phyloP scores from a whole-genome alignment of 2,888 invertebrate species.

The Volucella inanis region DNA sequence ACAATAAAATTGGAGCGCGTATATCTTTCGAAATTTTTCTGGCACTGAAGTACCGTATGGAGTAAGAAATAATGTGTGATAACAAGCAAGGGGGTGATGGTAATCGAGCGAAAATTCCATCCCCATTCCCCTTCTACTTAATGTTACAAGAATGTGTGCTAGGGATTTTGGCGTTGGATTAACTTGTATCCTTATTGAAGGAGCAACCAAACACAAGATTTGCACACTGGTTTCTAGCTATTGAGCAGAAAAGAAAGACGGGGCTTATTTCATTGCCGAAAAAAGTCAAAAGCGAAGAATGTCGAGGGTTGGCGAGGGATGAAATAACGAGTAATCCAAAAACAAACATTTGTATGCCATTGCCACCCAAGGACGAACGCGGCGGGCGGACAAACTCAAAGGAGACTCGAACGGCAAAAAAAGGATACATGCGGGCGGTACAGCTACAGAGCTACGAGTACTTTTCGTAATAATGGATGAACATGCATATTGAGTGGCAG shows the following conservation, averaged over 20 bases:
- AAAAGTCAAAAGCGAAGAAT: conserved; percentile 13
- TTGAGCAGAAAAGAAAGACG: too few species aligned
- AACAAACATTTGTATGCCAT: conserved; percentile 70
- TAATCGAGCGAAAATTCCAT: conserved; percentile 66
- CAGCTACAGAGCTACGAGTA: conserved; percentile 4
- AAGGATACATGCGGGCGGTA: conserved; percentile 51
- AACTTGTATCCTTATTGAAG: conserved; percentile 70
- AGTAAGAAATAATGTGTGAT: conserved; percentile 68
- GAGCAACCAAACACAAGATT: conserved; percentile 56
- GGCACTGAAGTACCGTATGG: conserved; percentile 50
- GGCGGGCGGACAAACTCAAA: background rate
- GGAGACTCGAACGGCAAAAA: conserved; percentile 6
- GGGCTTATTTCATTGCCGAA: conserved; percentile 57
- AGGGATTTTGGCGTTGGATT: conserved; percentile 63
- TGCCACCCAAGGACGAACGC: conserved; percentile 1
- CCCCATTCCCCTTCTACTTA: conserved; percentile 16
- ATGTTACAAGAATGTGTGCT: conserved; percentile 59
- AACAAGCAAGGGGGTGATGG: conserved; percentile 61
- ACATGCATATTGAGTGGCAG: conserved; percentile 73
- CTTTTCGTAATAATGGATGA: conserved; percentile 68
- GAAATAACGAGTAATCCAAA: conserved; percentile 54
- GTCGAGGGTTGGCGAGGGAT: conserved; percentile 51
- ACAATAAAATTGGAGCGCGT: conserved; percentile 32
- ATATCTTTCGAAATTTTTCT: conserved; percentile 32
- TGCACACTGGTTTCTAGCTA: conserved; percentile 55